Evolutionary conservation across 2,797 vertebrate genomes (phyloP).

Genomic region (Nasua narica): DNA sequence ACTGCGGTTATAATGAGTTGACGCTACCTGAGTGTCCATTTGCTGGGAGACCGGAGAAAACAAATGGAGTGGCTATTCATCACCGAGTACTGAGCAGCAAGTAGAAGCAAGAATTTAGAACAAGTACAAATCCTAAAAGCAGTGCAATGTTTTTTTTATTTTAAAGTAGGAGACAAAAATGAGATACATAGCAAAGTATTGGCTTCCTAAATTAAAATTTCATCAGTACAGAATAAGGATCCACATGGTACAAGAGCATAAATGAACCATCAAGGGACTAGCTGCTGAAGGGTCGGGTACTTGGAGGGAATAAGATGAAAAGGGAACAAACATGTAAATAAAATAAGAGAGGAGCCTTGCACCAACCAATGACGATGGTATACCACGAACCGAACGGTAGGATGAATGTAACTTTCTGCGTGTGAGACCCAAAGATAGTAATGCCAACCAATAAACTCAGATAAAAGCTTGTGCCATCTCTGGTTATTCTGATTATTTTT

Average conservation of each 20-base stretch:
- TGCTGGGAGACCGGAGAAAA: slow-evolving; percentile 16
- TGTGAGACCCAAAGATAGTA: neutral
- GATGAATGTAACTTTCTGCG: neutral
- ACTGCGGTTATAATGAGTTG: neutral
- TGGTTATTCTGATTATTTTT: slow-evolving; percentile 7
- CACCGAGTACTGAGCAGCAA: neutral
- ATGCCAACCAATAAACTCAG: neutral
- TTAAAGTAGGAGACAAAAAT: neutral
- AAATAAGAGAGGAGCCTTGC: neutral
- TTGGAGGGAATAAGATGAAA: neutral
- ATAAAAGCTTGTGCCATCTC: neutral
- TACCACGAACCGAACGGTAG: neutral
- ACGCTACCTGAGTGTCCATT: neutral
- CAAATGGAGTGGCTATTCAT: neutral
- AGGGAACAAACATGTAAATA: neutral
- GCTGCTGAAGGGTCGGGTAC: neutral
- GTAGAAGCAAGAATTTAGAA: neutral
- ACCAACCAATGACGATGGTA: neutral
- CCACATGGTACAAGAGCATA: neutral
- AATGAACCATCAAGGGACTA: neutral
- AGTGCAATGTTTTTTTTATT: neutral
- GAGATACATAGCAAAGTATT: neutral
- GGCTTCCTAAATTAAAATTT: slow-evolving; percentile 27
- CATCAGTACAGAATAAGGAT: neutral
- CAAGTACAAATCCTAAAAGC: neutral